Percentiles rank a stretch among this genome's conserved stretches.
Evolutionary conservation across 2,888 invertebrate species (phyloP).

Genomic region (Metacarcinus magister): DNA sequence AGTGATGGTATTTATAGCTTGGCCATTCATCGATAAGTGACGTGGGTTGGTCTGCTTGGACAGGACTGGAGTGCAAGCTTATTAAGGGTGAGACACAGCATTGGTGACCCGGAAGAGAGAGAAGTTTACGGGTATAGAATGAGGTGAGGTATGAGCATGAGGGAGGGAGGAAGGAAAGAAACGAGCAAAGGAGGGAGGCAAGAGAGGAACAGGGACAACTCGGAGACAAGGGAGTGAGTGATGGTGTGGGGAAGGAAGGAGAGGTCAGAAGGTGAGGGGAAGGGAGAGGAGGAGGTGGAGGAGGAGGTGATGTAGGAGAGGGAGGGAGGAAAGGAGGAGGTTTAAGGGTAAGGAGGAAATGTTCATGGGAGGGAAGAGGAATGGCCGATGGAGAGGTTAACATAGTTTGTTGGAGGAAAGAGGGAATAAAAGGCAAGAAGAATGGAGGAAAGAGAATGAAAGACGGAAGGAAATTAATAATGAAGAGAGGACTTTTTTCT

Average conservation of each 20-base stretch:
- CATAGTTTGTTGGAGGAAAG: conserved; percentile 35
- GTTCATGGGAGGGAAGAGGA: conserved; percentile 1
- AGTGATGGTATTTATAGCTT: not conserved
- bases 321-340: not conserved
- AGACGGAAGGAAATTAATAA: not conserved
- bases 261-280: conserved; percentile 38
- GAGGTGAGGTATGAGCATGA: not conserved
- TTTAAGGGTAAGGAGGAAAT: conserved; percentile 20
- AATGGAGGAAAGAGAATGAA: conserved; percentile 19
- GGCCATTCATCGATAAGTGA: not conserved
- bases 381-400: conserved; percentile 21
- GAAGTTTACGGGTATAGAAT: conserved; percentile 20
- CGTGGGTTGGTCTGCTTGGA: not conserved
- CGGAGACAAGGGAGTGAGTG: conserved; percentile 31
- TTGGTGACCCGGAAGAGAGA: conserved; percentile 56
- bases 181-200: not conserved
- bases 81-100: conserved; percentile 10
- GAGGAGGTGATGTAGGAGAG: not conserved
- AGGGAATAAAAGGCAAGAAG: not conserved
- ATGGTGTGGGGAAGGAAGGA: conserved; percentile 17
- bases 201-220: not conserved
- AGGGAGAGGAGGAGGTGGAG: not conserved
- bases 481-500: not conserved
- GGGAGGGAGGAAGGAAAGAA: not conserved
- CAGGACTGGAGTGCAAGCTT: conserved; percentile 26